Base-by-base conservation (phyloP, 2,113 vertebrate genomes). In the Archocentrus centrarchus region DNA sequence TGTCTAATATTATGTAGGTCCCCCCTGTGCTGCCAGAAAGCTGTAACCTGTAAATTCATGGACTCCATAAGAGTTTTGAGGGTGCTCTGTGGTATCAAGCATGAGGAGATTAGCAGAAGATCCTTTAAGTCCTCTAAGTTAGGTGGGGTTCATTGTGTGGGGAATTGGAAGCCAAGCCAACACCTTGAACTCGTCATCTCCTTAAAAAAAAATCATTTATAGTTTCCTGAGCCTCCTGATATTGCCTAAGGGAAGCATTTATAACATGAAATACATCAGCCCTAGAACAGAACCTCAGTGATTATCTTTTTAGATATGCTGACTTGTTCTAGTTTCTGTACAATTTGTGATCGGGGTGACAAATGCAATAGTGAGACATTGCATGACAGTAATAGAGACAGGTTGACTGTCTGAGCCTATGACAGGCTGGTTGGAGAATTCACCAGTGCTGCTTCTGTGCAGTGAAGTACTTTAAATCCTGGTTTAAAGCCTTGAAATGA, bases 371-470 rank as follows among this genome's bases (percentile, higher is more conserved):
- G 66, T 30, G 44, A 70, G 44, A 70, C 44, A 24, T 20, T 70
- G 44, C 9, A 30, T 20, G 66, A 70, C 66, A 70, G 66, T 50
- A 70, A 70, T 70, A 22, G 66, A 70, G 66, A 50, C 64, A 50
- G 50, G 24, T 70, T 1, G 41, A 70, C 41, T 30, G 41, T 70
- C 66, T 6, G 24, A 70, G 64, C 27, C 22, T 47, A 47, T 68
- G 15, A 68, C 41, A 20, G 66, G 41, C 30, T 30, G 2, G 15
- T 24, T 30, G 44, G 44, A 50, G 15, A 50, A 41, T 70, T 70
- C 64, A 47, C 14, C 64, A 2, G 9, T 0, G 41, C 22, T 6
- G 41, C 47, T 68, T 68, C 22, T 68, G 2, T 68, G 3, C 22
- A 47, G 4, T 14, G 44, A 47, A 14, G 44, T 5, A 50, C 44